phyloP scores from a whole-genome alignment of 2,888 invertebrate species.

The Perizoma affinitatum region DNA sequence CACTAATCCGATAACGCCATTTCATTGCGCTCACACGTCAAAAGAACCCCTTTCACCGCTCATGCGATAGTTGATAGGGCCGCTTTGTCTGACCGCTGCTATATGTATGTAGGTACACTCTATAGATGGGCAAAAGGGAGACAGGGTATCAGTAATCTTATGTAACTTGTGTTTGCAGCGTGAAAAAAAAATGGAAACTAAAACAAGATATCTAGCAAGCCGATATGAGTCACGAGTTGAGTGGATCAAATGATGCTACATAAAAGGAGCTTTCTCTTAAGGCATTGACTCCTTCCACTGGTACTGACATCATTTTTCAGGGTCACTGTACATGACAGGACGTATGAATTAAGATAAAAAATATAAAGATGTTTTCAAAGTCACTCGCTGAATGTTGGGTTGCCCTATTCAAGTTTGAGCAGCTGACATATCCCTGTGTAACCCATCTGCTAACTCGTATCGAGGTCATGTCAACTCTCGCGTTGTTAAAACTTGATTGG shows the following conservation, averaged over 20 bases:
- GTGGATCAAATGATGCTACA: no score
- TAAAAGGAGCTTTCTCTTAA: no score
- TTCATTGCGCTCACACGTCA: slow-evolving; percentile 37
- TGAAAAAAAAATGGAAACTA: slow-evolving; percentile 2
- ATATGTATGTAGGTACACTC: neutral
- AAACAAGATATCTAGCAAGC: no score
- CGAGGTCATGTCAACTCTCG: slow-evolving; percentile 36
- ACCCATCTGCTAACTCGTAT: slow-evolving; percentile 12
- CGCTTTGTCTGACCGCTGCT: slow-evolving; percentile 42
- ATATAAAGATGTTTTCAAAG: no score
- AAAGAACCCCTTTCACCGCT: slow-evolving; percentile 41
- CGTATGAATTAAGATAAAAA: no score
- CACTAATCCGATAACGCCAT: slow-evolving; percentile 39
- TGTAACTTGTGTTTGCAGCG: slow-evolving; percentile 12
- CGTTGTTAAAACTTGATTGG: slow-evolving; percentile 44
- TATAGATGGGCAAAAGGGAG: slow-evolving; percentile 23
- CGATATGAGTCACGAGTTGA: no score
- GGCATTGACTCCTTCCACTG: no score
- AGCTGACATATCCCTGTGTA: slow-evolving; percentile 13
- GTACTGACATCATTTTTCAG: no score
- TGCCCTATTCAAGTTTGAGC: slow-evolving; percentile 5
- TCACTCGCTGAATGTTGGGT: no score
- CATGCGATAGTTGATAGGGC: slow-evolving; percentile 38
- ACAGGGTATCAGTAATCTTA: slow-evolving; percentile 38
- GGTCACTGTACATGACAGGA: no score